Base-by-base conservation (phyloP, 2,113 vertebrate genomes). In the Crotalus viridis region DNA sequence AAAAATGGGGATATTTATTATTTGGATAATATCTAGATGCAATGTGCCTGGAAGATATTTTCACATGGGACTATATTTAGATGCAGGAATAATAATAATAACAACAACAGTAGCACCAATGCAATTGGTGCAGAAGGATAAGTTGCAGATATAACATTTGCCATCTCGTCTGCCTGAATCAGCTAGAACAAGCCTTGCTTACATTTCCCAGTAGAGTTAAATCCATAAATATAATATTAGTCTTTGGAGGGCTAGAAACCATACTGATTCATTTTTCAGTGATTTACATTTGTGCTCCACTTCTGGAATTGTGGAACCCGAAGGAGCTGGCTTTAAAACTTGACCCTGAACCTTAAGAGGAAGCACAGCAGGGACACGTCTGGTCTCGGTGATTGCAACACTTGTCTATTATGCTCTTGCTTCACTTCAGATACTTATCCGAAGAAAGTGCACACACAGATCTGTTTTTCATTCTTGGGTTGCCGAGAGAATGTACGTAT, bases 11-110 rank as follows among this genome's bases (percentile, higher is more conserved):
- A 85, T 85, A 87, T 90, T 95, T 91, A 94, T 89, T 89, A 86
- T 91, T 94, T 90, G 93, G 59, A 94, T 10, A 95, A 28, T 96
- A 97, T 96, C 94, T 81, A 96, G 96, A 96, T 93, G 26, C 46
- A 87, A 33, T 17, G 5, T 57, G 94, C 2, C 69, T 10, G 26
- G 43, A 94, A 91, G 90, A 61, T 61, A 56, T 94, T 95, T 89
- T 95, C 95, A 55, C 0, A 3, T 51, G 94, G 89, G 81, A 92
- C 15, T 93, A 88, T 0, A 1, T 92, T 93, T n/a, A 19, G 15
- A 85, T 93, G 94, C 33, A 85, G 81, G 5, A 90, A 94, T 93
- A 85, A 91, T 93, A 85, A 91, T 64, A 74, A 89, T 39, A 74
- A 89, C 33, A 86, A n/a, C 43, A 52, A 2, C 0, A 48, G 9